These are phyloP conservation scores for Ophioderma brevispina DNA, from an alignment of 35 echinoderm and acorn worm genomes.

Conservation along the genomic window DNA sequence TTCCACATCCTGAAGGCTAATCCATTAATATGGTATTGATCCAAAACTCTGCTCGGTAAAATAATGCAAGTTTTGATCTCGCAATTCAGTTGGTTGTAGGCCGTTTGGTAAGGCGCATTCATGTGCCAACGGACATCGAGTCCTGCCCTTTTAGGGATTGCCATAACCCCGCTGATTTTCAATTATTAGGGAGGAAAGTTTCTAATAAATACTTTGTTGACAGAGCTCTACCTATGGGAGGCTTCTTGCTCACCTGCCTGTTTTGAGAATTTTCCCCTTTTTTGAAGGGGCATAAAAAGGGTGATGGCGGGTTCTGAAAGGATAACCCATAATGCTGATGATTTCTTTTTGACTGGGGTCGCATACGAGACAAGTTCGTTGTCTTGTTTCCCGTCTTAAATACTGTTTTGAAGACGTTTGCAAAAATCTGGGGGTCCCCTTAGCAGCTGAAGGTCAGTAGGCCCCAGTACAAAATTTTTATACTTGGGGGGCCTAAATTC, in stretches of 20 bases:
- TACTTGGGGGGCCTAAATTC: constrained; percentile 22
- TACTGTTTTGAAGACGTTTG: too few species aligned
- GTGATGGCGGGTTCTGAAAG: background rate
- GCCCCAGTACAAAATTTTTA: background rate
- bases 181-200: constrained; percentile 16
- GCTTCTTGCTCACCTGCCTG: background rate
- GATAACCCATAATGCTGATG: constrained; percentile 29
- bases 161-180: constrained; percentile 30
- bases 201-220: too few species aligned
- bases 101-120: background rate
- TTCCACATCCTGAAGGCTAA: too few species aligned
- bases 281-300: background rate
- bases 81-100: background rate
- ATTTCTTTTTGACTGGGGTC: constrained; percentile 22
- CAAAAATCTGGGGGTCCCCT: constrained; percentile 9
- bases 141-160: constrained; percentile 5
- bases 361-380: background rate
- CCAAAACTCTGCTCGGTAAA: background rate
- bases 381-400: background rate
- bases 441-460: constrained; percentile 22
- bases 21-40: constrained; percentile 43
- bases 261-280: background rate
- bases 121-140: constrained; percentile 43
- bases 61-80: constrained; percentile 29
- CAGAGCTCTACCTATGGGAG: background rate